Evolutionary conservation across 2,797 vertebrate genomes (phyloP), one percentile per base, ranked within the genome.

Genomic region (Sphenopsis melanotis): DNA sequence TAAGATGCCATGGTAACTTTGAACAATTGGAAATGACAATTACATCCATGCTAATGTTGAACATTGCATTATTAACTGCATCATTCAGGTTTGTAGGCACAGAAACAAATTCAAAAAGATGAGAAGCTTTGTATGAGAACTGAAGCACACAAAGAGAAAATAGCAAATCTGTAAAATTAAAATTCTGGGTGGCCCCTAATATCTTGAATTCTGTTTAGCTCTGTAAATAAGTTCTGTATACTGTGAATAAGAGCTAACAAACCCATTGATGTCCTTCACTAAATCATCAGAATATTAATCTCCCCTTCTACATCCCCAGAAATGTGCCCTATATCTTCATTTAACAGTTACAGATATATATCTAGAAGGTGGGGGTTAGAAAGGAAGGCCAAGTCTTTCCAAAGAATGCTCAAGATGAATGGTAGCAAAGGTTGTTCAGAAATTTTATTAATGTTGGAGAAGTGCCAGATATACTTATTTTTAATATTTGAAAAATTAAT

Each of bases 401-500:
- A 53, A 86, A 94, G 80, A 94, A 65, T 66, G n/a, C 57, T 86
- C 34, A 89, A 93, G 92, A 90, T 56, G 75, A 79, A 89, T 89
- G 78, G 32, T 21, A 95, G 9, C 12, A 16, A 91, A 91, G 42
- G 60, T 39, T 75, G 29, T 64, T 93, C 50, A 80, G 64, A 80
- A 89, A 87, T 84, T 79, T 71, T 83, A 77, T 81, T 86, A 66
- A 18, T 24, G 8, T 81, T 95, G 93, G 83, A 94, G 29, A 87
- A 83, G 10, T 57, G 61, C 87, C 88, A 96, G 46, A 47, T 93
- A 61, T 29, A 63, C 18, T 87, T 10, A 57, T 59, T 89, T 83
- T 77, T 94, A 94, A 61, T 93, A 87, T 65, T 80, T 80, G 56
- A 90, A 95, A 94, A 89, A 89, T 49, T 80, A 82, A 74, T 95